phyloP scores from a whole-genome alignment of 2,113 vertebrate species.

The Malurus melanocephalus region DNA sequence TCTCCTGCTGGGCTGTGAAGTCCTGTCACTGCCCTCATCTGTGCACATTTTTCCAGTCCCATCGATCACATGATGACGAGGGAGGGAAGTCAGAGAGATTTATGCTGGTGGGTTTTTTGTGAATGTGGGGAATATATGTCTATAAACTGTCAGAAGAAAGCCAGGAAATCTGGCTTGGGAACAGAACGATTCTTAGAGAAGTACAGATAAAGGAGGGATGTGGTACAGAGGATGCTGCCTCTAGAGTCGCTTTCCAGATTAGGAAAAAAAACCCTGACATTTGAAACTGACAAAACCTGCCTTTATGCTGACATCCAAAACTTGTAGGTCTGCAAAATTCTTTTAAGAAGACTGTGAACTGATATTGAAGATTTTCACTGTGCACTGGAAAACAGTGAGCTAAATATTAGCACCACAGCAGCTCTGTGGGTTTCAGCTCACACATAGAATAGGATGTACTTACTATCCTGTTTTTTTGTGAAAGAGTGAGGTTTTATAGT shows the following conservation, averaged over 20 bases:
- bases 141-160: background rate
- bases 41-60: background rate
- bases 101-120: background rate
- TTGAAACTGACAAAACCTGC: background rate
- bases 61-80: background rate
- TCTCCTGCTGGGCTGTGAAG: background rate
- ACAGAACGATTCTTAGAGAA: background rate
- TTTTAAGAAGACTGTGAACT: background rate
- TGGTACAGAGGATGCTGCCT: background rate
- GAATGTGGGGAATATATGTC: background rate
- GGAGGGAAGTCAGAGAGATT: background rate
- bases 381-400: background rate
- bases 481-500: background rate
- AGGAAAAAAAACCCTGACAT: background rate
- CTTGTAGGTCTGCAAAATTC: background rate
- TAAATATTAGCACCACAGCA: background rate
- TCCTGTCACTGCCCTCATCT: background rate
- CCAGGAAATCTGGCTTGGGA: background rate
- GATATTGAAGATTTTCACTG: background rate
- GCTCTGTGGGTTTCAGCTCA: background rate
- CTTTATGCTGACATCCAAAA: background rate
- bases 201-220: background rate
- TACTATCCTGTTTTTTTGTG: background rate
- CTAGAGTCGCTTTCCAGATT: background rate
- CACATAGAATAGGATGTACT: background rate